phyloP scores from a whole-genome alignment of 37 sponge, comb jelly and placozoan genomes.

The Geodia barretti region DNA sequence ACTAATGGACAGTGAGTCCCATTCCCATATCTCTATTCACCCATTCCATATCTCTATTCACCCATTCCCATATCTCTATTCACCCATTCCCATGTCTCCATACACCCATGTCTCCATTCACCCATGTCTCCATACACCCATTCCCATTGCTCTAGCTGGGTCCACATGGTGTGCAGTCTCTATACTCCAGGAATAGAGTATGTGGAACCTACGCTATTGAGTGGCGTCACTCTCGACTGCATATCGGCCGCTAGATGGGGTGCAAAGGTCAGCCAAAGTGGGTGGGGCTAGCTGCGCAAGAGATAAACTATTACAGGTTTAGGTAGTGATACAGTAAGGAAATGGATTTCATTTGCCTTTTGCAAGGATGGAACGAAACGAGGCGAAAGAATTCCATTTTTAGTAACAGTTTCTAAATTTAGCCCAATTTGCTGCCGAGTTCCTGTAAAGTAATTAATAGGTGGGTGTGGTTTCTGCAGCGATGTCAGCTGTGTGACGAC shows the following conservation, averaged over 20 bases:
- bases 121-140: not conserved
- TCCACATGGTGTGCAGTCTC: slow-evolving; percentile 84
- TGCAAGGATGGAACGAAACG: too few relatives aligned
- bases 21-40: not conserved
- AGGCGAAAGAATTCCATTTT: too few relatives aligned
- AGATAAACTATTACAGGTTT: not conserved
- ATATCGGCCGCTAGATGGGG: slow-evolving; percentile 70
- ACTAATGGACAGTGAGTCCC: slow-evolving; percentile 67
- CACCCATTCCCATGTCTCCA: not conserved
- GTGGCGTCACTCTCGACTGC: slow-evolving; percentile 74
- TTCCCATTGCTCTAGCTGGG: slow-evolving; percentile 66
- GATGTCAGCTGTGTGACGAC: slow-evolving; percentile 80
- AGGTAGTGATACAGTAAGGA: too few relatives aligned
- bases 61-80: not conserved
- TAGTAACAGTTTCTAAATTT: too few relatives aligned
- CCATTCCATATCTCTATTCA: not conserved
- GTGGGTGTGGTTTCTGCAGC: too few relatives aligned
- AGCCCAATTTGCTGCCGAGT: too few relatives aligned
- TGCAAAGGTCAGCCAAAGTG: slow-evolving; percentile 54
- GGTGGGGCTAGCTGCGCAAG: not conserved
- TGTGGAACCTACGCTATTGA: slow-evolving; percentile 57
- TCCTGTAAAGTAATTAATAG: too few relatives aligned
- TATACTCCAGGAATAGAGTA: slow-evolving; percentile 83
- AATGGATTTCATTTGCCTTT: too few relatives aligned
- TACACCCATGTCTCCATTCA: not conserved